Evolutionary conservation across 2,113 vertebrate species (phyloP).

Genomic region (Ophthalmotilapia sp.): DNA sequence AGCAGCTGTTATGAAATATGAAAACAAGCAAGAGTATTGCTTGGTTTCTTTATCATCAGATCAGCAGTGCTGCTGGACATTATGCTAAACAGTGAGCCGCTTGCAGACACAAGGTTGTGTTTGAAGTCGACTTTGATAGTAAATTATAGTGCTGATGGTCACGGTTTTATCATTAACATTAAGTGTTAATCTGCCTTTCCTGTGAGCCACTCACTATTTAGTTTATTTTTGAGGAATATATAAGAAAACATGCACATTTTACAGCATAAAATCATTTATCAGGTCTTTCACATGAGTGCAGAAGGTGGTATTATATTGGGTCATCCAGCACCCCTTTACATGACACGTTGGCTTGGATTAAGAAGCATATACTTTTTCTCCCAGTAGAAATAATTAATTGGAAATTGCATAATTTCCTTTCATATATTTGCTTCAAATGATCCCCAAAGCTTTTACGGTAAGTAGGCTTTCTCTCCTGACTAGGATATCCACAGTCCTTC

Average conservation of each 20-base stretch:
- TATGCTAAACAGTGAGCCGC: neutral
- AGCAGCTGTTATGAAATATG: neutral
- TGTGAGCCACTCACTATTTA: neutral
- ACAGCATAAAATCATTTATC: neutral
- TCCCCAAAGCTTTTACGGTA: neutral
- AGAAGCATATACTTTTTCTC: neutral
- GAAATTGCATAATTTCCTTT: neutral
- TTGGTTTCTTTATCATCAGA: neutral
- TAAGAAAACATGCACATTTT: neutral
- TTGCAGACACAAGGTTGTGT: neutral
- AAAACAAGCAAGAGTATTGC: neutral
- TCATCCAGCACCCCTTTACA: neutral
- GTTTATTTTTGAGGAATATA: neutral
- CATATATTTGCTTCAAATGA: neutral
- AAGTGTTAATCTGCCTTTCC: neutral
- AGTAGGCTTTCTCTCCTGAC: neutral
- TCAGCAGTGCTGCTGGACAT: neutral
- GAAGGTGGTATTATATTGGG: neutral
- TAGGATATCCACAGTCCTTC: neutral
- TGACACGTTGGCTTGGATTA: neutral
- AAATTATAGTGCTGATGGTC: neutral
- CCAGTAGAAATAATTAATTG: neutral
- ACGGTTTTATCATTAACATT: neutral
- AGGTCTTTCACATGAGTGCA: neutral
- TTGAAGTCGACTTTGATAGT: neutral